Conservation (phyloP, 2,797 vertebrate species). For the Cyprinodon diabolis region DNA sequence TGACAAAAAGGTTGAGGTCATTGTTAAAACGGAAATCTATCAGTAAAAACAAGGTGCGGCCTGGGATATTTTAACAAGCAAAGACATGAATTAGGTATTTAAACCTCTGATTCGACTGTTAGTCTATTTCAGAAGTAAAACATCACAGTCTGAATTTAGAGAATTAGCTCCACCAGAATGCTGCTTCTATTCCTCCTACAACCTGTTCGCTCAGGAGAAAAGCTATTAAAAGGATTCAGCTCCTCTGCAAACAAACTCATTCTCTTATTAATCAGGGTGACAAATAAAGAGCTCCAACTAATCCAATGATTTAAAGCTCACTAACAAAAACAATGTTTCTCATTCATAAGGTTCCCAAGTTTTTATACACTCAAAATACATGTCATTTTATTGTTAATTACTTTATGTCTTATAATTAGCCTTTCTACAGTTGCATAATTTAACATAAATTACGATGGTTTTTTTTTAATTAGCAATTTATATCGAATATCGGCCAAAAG, state of each 20-base stretch:
- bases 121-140: neutral
- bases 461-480: no score
- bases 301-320: neutral
- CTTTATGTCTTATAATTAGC: no score
- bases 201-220: constrained; percentile 14
- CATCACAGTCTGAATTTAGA: neutral
- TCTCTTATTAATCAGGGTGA: neutral
- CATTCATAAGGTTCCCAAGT: no score
- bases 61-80: neutral
- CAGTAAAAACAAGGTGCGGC: neutral
- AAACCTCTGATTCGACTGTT: constrained; percentile 22
- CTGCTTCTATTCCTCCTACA: constrained; percentile 1
- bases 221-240: neutral
- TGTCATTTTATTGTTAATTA: no score
- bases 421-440: no score
- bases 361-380: no score
- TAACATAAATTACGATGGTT: no score
- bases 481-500: no score
- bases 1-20: neutral
- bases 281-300: neutral
- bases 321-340: no score
- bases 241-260: constrained; percentile 1
- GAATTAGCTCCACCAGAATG: neutral
- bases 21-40: neutral
- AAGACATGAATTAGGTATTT: constrained; percentile 1